These are phyloP conservation scores for Coecobrya sp. DNA, from an alignment of 2,888 invertebrate genomes.

Conservation along the genomic window DNA sequence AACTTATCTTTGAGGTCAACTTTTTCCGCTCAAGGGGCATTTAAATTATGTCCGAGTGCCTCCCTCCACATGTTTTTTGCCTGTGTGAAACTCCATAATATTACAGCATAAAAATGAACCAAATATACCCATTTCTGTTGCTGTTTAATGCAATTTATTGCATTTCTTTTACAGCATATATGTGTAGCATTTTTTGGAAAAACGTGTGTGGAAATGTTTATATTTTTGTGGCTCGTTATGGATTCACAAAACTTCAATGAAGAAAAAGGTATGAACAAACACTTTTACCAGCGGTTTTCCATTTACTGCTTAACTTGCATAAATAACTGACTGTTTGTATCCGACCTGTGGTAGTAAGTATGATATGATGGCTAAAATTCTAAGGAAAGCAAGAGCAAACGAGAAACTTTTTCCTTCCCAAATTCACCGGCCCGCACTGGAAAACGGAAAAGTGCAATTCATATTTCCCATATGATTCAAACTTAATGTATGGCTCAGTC, in stretches of 20 bases:
- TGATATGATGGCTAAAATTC: constrained; percentile 11
- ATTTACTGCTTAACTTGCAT: neutral
- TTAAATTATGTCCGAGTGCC: constrained; percentile 47
- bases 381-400: neutral
- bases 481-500: constrained; percentile 60
- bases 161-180: neutral
- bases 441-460: constrained; percentile 75
- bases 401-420: constrained; percentile 12
- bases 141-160: constrained; percentile 45
- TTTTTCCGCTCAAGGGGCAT: constrained; percentile 35
- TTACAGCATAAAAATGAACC: neutral
- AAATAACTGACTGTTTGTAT: neutral
- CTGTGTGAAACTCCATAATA: constrained; percentile 15
- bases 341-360: neutral
- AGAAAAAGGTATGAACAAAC: constrained; percentile 15
- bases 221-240: constrained; percentile 7
- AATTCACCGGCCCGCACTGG: constrained; percentile 61
- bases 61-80: constrained; percentile 1
- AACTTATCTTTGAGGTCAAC: constrained; percentile 65
- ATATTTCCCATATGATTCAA: constrained; percentile 69
- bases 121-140: neutral
- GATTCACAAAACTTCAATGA: constrained; percentile 10
- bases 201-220: neutral
- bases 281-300: constrained; percentile 2
- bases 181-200: neutral